Base-by-base conservation (phyloP, 2,888 invertebrate species). In the Stenolophus ochropezus region DNA sequence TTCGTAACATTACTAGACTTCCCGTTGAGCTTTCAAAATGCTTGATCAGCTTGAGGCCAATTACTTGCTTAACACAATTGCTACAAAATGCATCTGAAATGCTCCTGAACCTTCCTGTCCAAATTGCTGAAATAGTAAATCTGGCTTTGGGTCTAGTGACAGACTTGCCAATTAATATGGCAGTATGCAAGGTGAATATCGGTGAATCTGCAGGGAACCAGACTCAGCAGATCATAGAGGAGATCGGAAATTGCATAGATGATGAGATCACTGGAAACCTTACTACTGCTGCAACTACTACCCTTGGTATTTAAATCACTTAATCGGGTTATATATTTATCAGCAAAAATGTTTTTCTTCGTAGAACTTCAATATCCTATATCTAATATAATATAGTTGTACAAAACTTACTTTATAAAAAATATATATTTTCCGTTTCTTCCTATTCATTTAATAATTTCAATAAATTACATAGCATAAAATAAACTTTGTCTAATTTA, bases 11-110 rank as follows among this genome's bases (percentile, higher is more conserved):
- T 1, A 71, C 80, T 1, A 11, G 0, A 1, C 11, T 74, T 23
- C 81, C 81, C 23, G n/a, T 42, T 14, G 6, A 73, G 56, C 8
- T 80, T 0, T 6, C 71, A 14, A 53, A 80, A 56, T 80, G 80
- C 42, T 8, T 71, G 23, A 33, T 71, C n/a, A 33, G 21, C 56
- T 56, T 71, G n/a, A 42, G 56, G 23, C 71, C 71, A 16, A 73
- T 80, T 8, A 71, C n/a, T 2, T 80, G 80, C n/a, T 11, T 80
- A 3, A 11, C 11, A 18, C 8, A 20, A 8, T 14, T 80, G n/a
- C 6, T 80, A 0, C 3, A 4, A n/a, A 11, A 18, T n/a, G 8
- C 11, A 14, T 56, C 14, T 53, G n/a, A 0, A 42, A 2, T 71
- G n/a, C 14, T 80, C 1, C n/a, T 2, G 33, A 42, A 53, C 5